A percentile compares a stretch with the other conserved stretches of the same genome.
These are phyloP conservation scores for Petrocephalus sullivani DNA, from an alignment of 2,797 vertebrate species.

Conservation along the genomic window DNA sequence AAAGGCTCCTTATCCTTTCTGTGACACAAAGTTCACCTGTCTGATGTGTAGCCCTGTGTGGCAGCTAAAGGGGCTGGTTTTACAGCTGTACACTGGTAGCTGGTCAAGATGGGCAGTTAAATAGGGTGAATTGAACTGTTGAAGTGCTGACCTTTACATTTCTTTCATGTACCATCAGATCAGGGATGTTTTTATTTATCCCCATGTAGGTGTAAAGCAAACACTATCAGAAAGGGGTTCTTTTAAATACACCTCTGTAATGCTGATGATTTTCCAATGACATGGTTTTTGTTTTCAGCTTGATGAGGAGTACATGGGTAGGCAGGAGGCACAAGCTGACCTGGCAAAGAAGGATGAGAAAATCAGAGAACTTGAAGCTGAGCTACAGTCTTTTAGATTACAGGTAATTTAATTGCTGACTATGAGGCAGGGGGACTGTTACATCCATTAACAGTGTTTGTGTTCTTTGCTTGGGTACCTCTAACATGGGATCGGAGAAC, in stretches of 20 bases:
- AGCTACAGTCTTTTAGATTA: constrained; percentile 78
- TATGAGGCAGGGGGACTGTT: neutral
- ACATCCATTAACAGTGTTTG: neutral
- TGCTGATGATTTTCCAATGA: neutral
- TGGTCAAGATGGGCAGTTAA: neutral
- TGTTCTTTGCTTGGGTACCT: neutral
- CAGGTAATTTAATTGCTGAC: constrained; percentile 67
- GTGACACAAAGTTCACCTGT: neutral
- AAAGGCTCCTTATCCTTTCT: neutral
- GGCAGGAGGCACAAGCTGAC: constrained; percentile 84
- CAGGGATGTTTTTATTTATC: neutral
- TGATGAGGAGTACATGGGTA: constrained; percentile 84
- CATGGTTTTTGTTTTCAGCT: constrained; percentile 58
- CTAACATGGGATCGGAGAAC: neutral
- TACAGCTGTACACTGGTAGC: neutral
- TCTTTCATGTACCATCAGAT: neutral
- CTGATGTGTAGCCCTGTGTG: neutral
- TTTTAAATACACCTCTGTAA: neutral
- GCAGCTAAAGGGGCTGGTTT: neutral
- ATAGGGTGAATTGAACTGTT: neutral
- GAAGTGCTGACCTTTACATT: constrained; percentile 10
- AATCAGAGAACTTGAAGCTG: constrained; percentile 77
- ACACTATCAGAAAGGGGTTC: neutral
- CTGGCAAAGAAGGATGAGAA: constrained; percentile 80
- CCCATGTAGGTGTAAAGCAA: neutral